Evolutionary conservation across 1,140 invertebrate species (phyloP), one percentile per base, ranked within the genome.

Genomic region (Chelonus insularis): DNA sequence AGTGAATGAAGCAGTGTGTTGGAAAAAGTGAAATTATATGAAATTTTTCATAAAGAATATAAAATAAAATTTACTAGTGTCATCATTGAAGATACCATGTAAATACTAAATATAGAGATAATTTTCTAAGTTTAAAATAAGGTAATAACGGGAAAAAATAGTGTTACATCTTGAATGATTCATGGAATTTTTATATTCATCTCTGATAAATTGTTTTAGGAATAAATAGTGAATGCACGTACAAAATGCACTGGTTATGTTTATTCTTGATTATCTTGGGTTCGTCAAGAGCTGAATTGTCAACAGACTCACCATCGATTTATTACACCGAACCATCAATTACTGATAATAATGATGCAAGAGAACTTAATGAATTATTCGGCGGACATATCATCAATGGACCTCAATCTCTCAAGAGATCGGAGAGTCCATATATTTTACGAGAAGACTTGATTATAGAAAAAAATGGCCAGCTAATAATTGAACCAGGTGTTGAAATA

Each of bases 401-500:
- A 70, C 72, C n/a, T n/a, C 84, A 72, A 78, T 77, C 57, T 68
- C 65, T 88, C 57, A 78, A 83, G 56, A 75, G 72, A 66, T 71
- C 74, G 25, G 84, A 86, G 65, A 92, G 90, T 66, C 93, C 93
- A 16, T 95, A 92, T 74, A 73, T 91, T 64, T 80, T 94, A 12
- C 83, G 87, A 25, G 88, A 92, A 72, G 92, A 96, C 79, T 78
- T 96, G n/a, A 84, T 90, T 47, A 83, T 97, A 21, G 88, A 91
- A 64, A 79, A 83, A 37, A 85, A 86, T 52, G 91, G 87, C 0
- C 87, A 90, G 70, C 81, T 97, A 43, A 82, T 89, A 20, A 87
- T 98, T 39, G 91, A 95, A 70, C 86, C 95, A 0, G 95, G 95
- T 0, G 92, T 95, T 0, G 88, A 88, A 68, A 81, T 98, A 8